A percentile compares a stretch with the other conserved stretches of the same genome.
phyloP scores from a whole-genome alignment of 2,113 vertebrate species.

The Paramisgurnus dabryanus region DNA sequence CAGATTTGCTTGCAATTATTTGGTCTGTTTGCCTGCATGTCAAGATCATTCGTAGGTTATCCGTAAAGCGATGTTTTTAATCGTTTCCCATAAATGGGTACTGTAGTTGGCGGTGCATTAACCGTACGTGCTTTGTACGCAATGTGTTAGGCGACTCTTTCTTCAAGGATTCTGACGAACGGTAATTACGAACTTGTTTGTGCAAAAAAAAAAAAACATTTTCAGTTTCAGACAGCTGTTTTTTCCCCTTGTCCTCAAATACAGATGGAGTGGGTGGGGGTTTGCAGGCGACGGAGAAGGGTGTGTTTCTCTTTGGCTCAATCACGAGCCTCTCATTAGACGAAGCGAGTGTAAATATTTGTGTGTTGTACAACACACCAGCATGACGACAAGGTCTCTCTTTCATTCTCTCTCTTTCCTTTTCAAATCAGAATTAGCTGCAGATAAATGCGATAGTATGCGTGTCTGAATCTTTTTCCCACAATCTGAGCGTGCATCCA shows the following conservation, averaged over 20 bases:
- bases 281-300: neutral
- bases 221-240: conserved; percentile 42
- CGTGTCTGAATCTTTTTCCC: conserved; percentile 42
- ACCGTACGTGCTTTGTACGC: conserved; percentile 1
- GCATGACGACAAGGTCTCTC: conserved; percentile 9
- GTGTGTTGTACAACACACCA: conserved; percentile 5
- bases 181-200: conserved; percentile 33
- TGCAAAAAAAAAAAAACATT: neutral
- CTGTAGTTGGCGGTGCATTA: neutral
- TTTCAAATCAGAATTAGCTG: conserved; percentile 65
- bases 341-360: conserved; percentile 28
- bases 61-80: neutral
- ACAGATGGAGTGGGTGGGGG: conserved; percentile 25
- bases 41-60: conserved; percentile 1
- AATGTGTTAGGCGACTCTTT: neutral
- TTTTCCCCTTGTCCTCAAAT: conserved; percentile 6
- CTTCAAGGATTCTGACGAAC: neutral
- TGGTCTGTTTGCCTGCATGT: neutral
- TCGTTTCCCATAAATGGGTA: conserved; percentile 13
- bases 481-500: neutral
- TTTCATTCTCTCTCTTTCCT: conserved; percentile 27
- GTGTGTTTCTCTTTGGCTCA: conserved; percentile 44
- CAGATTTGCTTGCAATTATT: no score
- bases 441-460: conserved; percentile 57
- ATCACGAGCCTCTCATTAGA: conserved; percentile 41